phyloP scores from a whole-genome alignment of 2,797 vertebrate genomes.

The Selene dorsalis region DNA sequence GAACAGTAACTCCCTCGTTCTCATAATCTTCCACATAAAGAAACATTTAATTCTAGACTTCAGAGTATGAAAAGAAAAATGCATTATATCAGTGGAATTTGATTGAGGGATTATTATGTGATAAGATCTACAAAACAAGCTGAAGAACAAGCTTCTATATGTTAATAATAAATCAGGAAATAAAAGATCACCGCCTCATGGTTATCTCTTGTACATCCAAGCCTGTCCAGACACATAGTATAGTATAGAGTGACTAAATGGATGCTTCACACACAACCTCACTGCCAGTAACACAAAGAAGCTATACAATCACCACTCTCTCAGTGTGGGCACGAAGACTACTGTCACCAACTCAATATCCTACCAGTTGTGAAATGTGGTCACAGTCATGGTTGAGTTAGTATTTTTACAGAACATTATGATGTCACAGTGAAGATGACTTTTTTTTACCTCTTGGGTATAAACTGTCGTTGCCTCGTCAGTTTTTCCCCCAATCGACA shows the following conservation, averaged over 20 bases:
- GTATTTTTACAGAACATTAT: background rate
- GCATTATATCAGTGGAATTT: background rate
- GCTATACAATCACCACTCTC: background rate
- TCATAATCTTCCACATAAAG: constrained; percentile 9
- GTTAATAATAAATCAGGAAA: background rate
- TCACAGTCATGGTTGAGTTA: background rate
- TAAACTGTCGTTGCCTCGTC: background rate
- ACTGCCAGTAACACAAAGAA: too few relatives aligned
- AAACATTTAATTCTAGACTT: constrained; percentile 12
- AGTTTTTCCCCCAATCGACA: too few relatives aligned
- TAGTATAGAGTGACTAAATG: too few relatives aligned
- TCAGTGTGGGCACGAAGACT: background rate
- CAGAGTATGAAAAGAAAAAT: background rate
- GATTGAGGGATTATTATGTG: constrained; percentile 6
- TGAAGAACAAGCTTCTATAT: too few relatives aligned
- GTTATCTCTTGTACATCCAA: too few relatives aligned
- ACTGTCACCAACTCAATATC: background rate
- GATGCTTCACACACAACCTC: background rate
- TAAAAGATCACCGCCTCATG: too few relatives aligned
- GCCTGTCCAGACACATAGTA: too few relatives aligned
- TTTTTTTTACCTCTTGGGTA: background rate
- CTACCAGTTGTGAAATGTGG: background rate
- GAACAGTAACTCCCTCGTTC: background rate
- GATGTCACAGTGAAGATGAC: background rate
- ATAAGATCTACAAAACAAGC: constrained; percentile 7